Evolutionary conservation across 1,140 invertebrate genomes (phyloP).

Genomic region (Lucilia cuprina): DNA sequence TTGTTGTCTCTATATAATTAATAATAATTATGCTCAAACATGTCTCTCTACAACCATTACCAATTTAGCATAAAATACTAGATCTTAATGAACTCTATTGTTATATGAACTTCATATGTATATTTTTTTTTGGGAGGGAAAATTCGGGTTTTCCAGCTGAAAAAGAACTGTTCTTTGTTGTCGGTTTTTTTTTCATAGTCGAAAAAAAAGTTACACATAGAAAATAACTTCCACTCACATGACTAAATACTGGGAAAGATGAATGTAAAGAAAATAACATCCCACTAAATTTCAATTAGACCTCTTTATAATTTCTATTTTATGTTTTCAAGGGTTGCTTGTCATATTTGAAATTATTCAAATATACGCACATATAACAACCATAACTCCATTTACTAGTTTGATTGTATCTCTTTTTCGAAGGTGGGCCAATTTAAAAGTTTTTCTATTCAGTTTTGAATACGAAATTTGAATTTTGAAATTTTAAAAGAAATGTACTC

Average conservation of each 20-base stretch:
- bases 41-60: background rate
- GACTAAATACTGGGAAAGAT: background rate
- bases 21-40: background rate
- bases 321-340: background rate
- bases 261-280: background rate
- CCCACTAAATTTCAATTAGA: slow-evolving; percentile 1
- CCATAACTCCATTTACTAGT: background rate
- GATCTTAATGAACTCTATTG: slow-evolving; percentile 4
- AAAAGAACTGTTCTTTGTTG: background rate
- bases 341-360: background rate
- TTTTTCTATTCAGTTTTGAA: no score
- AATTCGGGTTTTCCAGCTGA: background rate
- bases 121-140: background rate
- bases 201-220: background rate
- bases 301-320: background rate
- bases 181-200: background rate
- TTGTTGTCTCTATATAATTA: background rate
- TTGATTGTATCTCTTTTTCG: background rate
- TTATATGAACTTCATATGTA: background rate
- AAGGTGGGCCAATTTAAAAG: background rate
- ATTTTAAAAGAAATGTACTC: no score
- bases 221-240: background rate
- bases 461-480: background rate
- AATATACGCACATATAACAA: background rate
- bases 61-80: background rate